phyloP scores from a whole-genome alignment of 1,140 invertebrate genomes.

The Elymnias hypermnestra region DNA sequence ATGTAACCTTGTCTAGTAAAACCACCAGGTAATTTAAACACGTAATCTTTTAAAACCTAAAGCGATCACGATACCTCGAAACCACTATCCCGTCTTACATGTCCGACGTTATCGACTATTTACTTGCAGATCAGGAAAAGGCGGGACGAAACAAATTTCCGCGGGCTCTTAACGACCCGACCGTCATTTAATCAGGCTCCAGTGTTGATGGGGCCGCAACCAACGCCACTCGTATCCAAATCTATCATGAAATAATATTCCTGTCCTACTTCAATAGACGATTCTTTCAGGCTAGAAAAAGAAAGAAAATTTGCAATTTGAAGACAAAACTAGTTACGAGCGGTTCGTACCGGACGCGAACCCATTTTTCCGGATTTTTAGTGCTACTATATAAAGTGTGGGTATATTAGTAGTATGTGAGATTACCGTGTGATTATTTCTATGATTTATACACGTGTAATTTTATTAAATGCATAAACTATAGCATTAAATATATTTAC shows the following conservation, averaged over 20 bases:
- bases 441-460: too few relatives aligned
- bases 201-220: slow-evolving; percentile 51
- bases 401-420: not conserved
- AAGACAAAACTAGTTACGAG: slow-evolving; percentile 48
- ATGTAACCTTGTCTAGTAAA: too few relatives aligned
- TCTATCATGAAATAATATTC: slow-evolving; percentile 40
- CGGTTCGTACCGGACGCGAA: slow-evolving; percentile 37
- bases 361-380: slow-evolving; percentile 47
- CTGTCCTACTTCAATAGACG: slow-evolving; percentile 21
- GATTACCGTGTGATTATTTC: too few relatives aligned
- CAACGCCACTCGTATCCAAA: slow-evolving; percentile 35
- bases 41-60: not conserved
- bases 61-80: not conserved
- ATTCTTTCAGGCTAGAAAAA: not conserved
- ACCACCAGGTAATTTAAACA: too few relatives aligned
- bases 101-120: slow-evolving; percentile 27
- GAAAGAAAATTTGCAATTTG: slow-evolving; percentile 28
- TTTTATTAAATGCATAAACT: too few relatives aligned
- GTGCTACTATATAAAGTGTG: slow-evolving; percentile 27
- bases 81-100: not conserved
- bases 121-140: slow-evolving; percentile 45
- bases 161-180: slow-evolving; percentile 44
- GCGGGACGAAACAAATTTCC: slow-evolving; percentile 58
- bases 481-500: too few relatives aligned
- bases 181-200: slow-evolving; percentile 60